These are phyloP conservation scores for Pseudomyrmex pallidus DNA, from an alignment of 1,140 invertebrate species.

Conservation along the genomic window DNA sequence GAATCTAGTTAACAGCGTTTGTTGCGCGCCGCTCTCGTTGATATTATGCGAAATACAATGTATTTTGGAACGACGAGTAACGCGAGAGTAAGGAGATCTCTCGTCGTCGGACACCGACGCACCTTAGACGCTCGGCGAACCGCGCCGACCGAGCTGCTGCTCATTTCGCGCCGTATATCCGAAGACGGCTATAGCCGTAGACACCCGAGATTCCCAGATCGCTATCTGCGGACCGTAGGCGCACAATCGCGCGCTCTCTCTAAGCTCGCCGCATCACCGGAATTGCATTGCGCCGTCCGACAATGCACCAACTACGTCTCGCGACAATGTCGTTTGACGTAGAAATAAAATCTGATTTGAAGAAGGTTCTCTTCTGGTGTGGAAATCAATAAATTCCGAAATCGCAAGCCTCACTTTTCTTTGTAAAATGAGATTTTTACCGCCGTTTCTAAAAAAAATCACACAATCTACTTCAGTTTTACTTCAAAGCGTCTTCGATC, in stretches of 20 bases:
- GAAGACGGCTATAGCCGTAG: slow-evolving; percentile 69
- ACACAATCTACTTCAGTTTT: too few species aligned
- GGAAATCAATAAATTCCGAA: too few species aligned
- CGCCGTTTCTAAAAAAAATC: too few species aligned
- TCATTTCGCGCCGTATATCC: slow-evolving; percentile 67
- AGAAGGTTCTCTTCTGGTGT: not conserved
- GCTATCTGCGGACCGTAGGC: slow-evolving; percentile 72
- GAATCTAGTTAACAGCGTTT: not conserved
- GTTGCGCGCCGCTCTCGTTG: not conserved
- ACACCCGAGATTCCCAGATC: slow-evolving; percentile 76
- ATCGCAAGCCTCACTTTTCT: too few species aligned
- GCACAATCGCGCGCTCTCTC: slow-evolving; percentile 64
- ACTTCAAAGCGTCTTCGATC: too few species aligned
- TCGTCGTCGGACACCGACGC: slow-evolving; percentile 50
- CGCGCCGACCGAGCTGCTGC: slow-evolving; percentile 65
- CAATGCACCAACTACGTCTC: not conserved
- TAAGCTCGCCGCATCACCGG: slow-evolving; percentile 23
- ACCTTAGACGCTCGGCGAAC: slow-evolving; percentile 64
- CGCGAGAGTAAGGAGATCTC: slow-evolving; percentile 6
- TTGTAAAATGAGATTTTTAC: too few species aligned
- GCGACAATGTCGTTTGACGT: not conserved
- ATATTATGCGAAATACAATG: not conserved
- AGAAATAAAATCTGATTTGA: not conserved
- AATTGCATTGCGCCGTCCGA: slow-evolving; percentile 24
- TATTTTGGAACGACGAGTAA: slow-evolving; percentile 49